Percentiles rank a stretch among this genome's conserved stretches.
Evolutionary conservation across 2,888 invertebrate species (phyloP).

Genomic region (Agrilus cyanescens): DNA sequence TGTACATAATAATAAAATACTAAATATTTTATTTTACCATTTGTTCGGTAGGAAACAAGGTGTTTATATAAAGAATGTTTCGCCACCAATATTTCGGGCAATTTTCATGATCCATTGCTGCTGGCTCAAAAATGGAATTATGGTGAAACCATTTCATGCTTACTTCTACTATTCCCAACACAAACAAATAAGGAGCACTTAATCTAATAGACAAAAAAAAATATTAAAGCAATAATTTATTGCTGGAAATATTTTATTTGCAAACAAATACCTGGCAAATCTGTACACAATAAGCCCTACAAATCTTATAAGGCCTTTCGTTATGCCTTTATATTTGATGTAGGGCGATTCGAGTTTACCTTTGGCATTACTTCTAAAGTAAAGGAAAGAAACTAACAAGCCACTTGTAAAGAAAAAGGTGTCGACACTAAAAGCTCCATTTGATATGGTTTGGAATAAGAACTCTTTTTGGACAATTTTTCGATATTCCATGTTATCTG

Average conservation of each 20-base stretch:
- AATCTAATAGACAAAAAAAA: conserved; percentile 49
- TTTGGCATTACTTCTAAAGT: conserved; percentile 67
- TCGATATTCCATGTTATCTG: conserved; percentile 63
- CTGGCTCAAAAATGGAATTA: conserved; percentile 75
- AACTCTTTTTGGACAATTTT: conserved; percentile 64
- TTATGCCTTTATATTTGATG: conserved; percentile 45
- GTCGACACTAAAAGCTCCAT: conserved; percentile 70
- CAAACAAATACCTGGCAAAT: conserved; percentile 50
- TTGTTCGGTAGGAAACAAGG: conserved; percentile 70
- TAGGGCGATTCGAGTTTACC: conserved; percentile 56
- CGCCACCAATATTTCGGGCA: conserved; percentile 84
- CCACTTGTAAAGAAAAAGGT: conserved; percentile 75
- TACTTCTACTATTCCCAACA: conserved; percentile 71
- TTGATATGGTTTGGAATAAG: conserved; percentile 67
- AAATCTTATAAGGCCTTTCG: conserved; percentile 57
- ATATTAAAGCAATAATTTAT: neutral
- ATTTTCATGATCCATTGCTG: conserved; percentile 67
- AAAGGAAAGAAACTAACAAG: conserved; percentile 72
- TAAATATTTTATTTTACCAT: conserved; percentile 48
- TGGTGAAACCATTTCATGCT: conserved; percentile 77
- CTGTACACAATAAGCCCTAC: conserved; percentile 64
- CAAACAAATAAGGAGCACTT: conserved; percentile 72
- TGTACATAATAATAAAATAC: neutral
- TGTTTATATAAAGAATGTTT: conserved; percentile 76
- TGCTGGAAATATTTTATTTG: neutral